Base-by-base conservation (phyloP, 2,888 invertebrate genomes). In the Volucella inanis region DNA sequence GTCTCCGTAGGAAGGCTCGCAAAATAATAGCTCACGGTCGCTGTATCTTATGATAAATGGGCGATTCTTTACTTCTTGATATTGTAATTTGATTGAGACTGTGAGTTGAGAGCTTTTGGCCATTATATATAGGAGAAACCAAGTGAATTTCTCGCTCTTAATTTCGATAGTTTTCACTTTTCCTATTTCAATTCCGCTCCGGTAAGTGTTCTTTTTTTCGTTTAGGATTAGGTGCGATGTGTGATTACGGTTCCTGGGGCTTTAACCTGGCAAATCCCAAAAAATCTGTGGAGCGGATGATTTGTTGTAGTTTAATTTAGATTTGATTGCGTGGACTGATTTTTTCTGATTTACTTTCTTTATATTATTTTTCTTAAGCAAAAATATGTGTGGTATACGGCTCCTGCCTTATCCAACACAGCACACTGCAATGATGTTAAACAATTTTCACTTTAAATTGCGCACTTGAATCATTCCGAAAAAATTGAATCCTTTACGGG, bases 31-130 rank as follows among this genome's bases (percentile, higher is more conserved):
- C 88, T 90, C 90, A 90, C 90, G 90, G 88, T 90, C 90, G 50
- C 88, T 88, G 88, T 88, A 90, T 87, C 88, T 89, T 90, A 92
- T 90, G 87, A 91, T 90, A 67, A 90, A 90, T 80, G 91, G 91
- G 76, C 89, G 91, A 47, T 81, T 76, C 45, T 81, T 76, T 54
- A 85, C 71, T 85, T 85, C 85, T 72, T 76, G 76, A 64, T 77
- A 77, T 62, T 81, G 76, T 43, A 77, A 85, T 74, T 85, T 85
- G n/a, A 77, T 68, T 57, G 81, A 85, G 47, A 72, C 62, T 81
- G 62, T 65, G 9, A 85, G 72, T 81, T 71, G 71, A 41, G 81
- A 85, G 49, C 85, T 76, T 68, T 72, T 85, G 67, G 85, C 81
- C 85, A 85, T 85, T 81, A 81, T 77, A 64, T 77, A 71, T 68